Conservation (phyloP, 2,888 invertebrate genomes). For the Dynastes grantii region DNA sequence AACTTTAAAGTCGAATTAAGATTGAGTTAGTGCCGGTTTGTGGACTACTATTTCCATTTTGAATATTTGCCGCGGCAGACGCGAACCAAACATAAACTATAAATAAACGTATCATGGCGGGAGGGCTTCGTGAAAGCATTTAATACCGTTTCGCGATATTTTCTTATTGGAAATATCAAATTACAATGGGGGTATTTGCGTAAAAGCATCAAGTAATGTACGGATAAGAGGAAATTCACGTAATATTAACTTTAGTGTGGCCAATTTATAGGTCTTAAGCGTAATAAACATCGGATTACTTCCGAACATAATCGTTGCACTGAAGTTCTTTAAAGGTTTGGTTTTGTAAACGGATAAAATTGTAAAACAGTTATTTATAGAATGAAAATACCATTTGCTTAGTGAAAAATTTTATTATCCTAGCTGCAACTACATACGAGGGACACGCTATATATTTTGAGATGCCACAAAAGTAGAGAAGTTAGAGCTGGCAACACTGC, state of each 20-base stretch:
- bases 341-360: too few species aligned
- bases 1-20: conserved; percentile 60
- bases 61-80: conserved; percentile 42
- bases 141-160: conserved; percentile 30
- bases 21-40: conserved; percentile 59
- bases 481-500: too few species aligned
- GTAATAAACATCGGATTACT: not conserved
- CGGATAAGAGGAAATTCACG: not conserved
- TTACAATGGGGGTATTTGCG: conserved; percentile 2
- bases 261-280: conserved; percentile 8
- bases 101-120: conserved; percentile 27
- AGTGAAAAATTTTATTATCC: too few species aligned
- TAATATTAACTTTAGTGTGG: conserved; percentile 5
- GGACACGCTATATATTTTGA: too few species aligned
- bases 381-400: too few species aligned
- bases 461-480: too few species aligned
- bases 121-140: conserved; percentile 41
- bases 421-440: too few species aligned
- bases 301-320: not conserved
- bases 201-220: not conserved
- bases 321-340: too few species aligned
- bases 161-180: conserved; percentile 34
- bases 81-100: conserved; percentile 32
- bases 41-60: conserved; percentile 49
- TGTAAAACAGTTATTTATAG: too few species aligned